These are phyloP conservation scores for Lepidochitona cinerea DNA, from an alignment of 2,888 invertebrate genomes.

Conservation along the genomic window DNA sequence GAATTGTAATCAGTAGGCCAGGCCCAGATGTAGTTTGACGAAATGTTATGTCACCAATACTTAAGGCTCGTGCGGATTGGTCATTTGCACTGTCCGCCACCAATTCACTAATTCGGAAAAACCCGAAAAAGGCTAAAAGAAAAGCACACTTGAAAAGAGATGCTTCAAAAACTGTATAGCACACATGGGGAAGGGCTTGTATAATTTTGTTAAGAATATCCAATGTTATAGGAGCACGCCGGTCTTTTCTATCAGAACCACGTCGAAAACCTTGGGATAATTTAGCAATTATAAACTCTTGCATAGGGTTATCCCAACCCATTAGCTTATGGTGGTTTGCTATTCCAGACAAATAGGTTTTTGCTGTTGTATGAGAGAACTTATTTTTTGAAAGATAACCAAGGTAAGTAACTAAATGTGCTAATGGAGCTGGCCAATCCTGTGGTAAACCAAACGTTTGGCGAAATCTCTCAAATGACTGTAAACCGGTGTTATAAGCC, in stretches of 20 bases:
- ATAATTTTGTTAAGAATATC: background rate
- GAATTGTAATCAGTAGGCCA: background rate
- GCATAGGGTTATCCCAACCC: background rate
- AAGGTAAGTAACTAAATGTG: background rate
- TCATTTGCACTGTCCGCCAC: background rate
- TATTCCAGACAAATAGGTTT: background rate
- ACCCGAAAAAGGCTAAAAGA: conserved; percentile 7
- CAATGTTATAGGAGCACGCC: background rate
- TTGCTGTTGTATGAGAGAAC: background rate
- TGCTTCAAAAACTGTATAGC: background rate
- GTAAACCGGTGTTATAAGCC: background rate
- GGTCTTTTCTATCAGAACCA: background rate
- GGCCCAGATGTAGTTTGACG: background rate
- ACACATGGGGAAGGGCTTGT: background rate
- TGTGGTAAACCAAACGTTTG: background rate
- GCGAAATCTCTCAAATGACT: background rate
- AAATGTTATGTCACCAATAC: background rate
- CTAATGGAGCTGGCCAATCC: background rate
- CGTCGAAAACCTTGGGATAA: background rate
- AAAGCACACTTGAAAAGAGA: background rate
- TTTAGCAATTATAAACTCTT: background rate
- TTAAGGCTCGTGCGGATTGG: background rate
- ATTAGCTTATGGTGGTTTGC: background rate
- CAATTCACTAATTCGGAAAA: background rate
- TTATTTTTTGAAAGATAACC: background rate